Evolutionary conservation across 2,888 invertebrate genomes (phyloP), one percentile per base, ranked within the genome.

Genomic region (Adelphocoris suturalis): DNA sequence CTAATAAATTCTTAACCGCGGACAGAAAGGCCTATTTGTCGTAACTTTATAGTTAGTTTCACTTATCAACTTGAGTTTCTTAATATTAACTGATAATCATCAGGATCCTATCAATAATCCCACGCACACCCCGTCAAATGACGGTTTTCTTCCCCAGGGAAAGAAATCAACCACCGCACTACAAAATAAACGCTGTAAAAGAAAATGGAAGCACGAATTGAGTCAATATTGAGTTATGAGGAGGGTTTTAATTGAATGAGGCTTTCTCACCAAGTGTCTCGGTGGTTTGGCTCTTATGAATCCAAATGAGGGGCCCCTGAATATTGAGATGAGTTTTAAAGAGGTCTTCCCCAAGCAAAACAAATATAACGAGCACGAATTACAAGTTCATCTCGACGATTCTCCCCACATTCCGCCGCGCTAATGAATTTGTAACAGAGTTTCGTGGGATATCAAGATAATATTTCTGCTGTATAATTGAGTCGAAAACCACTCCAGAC

Each of bases 301-400:
- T 52, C 52, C 52, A 52, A 52, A 52, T 16, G 52, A 52, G 52
- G 52, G 37, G 16, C 52, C 52, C 16, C 16, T 52, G 52, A 52
- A 52, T 52, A 52, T 52, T 52, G 52, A 52, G 52, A 52, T 52
- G 52, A 52, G 52, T 52, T 52, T 52, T 52, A 52, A 52, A 52
- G 52, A 52, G 52, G 52, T 52, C 13, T 16, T 52, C 52, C 52
- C 52, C 52, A 52, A 52, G 52, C 52, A 52, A 52, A 52, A 52
- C 52, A 52, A 52, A 52, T 52, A 52, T 52, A 52, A 52, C 52
- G 52, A 52, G 52, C 52, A 16, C 13, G 52, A 52, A 52, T 52
- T 52, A 52, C 52, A 52, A 52, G 14, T 52, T 52, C 52, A 52
- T 52, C 52, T 52, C 52, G 14, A 52, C 52, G 37, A 37, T 37